Conservation (phyloP, 2,113 vertebrate genomes). For the Brachyhypopomus gauderio region DNA sequence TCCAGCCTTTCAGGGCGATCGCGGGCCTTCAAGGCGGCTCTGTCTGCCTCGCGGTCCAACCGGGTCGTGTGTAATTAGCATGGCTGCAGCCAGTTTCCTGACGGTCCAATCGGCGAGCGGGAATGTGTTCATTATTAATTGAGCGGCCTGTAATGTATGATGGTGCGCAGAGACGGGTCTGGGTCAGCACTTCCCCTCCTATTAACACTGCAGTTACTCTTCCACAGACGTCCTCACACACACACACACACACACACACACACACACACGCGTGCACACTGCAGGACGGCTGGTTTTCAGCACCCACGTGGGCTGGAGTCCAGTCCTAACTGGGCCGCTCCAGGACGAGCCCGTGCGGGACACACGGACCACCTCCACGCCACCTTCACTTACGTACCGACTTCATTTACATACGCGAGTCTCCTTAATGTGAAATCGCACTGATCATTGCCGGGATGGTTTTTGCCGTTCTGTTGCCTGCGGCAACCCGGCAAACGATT, state of each 20-base stretch:
- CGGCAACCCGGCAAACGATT: slow-evolving; percentile 20
- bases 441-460: slow-evolving; percentile 8
- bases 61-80: slow-evolving; percentile 24
- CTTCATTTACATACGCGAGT: slow-evolving; percentile 23
- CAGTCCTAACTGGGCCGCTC: too few species aligned
- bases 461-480: slow-evolving; percentile 5
- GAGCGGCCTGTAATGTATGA: slow-evolving; percentile 28
- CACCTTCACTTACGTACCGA: slow-evolving; percentile 31
- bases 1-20: too few species aligned
- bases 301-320: neutral
- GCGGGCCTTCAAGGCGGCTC: too few species aligned
- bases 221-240: neutral
- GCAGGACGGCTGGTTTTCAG: neutral
- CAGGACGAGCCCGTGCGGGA: slow-evolving; percentile 5
- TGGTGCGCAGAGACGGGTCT: slow-evolving; percentile 33
- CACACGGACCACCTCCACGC: slow-evolving; percentile 2
- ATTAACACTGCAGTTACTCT: slow-evolving; percentile 35
- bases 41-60: neutral
- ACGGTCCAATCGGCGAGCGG: slow-evolving; percentile 23
- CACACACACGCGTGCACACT: too few species aligned
- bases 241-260: too few species aligned
- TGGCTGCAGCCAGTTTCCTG: slow-evolving; percentile 3
- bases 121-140: slow-evolving; percentile 48
- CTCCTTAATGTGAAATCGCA: slow-evolving; percentile 36
- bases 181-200: slow-evolving; percentile 37